Conservation (phyloP, 2,113 vertebrate genomes). For the Neolamprologus variostigma region DNA sequence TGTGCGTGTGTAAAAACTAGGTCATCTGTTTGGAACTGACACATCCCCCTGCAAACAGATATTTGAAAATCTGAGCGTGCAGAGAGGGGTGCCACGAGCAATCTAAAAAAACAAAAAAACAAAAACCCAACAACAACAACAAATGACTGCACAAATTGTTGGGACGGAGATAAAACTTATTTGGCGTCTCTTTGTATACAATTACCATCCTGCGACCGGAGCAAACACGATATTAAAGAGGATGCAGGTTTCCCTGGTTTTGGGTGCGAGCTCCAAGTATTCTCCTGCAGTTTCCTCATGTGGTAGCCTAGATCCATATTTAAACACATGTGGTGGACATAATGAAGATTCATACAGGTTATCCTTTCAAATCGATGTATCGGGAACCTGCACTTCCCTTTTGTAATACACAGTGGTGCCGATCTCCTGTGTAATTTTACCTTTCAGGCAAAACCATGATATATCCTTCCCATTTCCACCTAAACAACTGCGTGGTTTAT, state of each 20-base stretch:
- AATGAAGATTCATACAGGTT: conserved; percentile 50
- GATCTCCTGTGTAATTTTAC: conserved; percentile 54
- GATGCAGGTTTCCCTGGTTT: conserved; percentile 44
- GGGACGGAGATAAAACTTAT: conserved; percentile 44
- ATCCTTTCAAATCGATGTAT: conserved; percentile 33
- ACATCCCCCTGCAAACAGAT: conserved; percentile 68
- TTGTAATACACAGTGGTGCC: conserved; percentile 13
- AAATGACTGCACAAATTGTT: conserved; percentile 59
- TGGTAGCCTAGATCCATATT: conserved; percentile 27
- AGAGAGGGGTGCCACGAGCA: conserved; percentile 60
- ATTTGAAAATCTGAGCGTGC: conserved; percentile 65
- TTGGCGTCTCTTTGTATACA: conserved; percentile 28
- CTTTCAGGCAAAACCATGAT: conserved; percentile 39
- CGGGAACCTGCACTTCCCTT: conserved; percentile 34
- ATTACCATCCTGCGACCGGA: conserved; percentile 27
- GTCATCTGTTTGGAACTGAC: conserved; percentile 72
- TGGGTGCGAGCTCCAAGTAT: background rate
- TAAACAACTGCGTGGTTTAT: conserved; percentile 41
- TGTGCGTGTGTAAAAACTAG: conserved; percentile 66
- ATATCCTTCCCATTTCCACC: conserved; percentile 23
- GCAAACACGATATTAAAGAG: conserved; percentile 40
- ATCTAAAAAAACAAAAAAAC: conserved; percentile 2
- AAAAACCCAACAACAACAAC: conserved; percentile 10
- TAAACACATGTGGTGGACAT: conserved; percentile 41
- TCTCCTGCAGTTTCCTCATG: conserved; percentile 9